Base-by-base conservation (phyloP, 2,797 vertebrate species). In the Fistularia commersonii region DNA sequence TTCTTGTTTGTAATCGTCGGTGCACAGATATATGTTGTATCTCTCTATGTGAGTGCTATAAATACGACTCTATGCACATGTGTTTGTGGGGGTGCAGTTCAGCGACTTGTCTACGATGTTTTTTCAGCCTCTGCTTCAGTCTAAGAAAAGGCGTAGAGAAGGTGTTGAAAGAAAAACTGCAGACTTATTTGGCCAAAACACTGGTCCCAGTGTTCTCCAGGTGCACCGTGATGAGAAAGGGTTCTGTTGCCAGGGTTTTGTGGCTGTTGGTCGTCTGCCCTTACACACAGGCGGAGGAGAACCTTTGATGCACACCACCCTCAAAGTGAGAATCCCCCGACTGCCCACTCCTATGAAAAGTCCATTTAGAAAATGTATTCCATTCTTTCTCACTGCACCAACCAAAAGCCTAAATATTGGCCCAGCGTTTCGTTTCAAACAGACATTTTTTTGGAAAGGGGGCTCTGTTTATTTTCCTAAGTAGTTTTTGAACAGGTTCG, bases 191-290 rank as follows among this genome's bases (percentile, higher is more conserved):
- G 71, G 80, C 74, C 73, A 62, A 85, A 89, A 88, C 84, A 77
- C 80, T 74, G 76, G 69, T 57, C 57, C 81, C 90, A 89, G 90
- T 90, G 88, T 87, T 79, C 90, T 92, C 88, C 90, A 94, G 92
- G 92, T 94, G 90, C 69, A 76, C 79, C 72, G 60, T 83, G 77
- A 76, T 63, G 78, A 52, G 84, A 69, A 61, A 72, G 61, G n/a
- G 72, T 61, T 72, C 51, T 48, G 76, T 66, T 85, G 89, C 88
- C 84, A 70, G 66, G 76, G 55, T 64, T 77, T 74, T 87, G 82
- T 58, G 79, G 79, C 69, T 82, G 64, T 88, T 90, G 89, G 88
- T 82, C 47, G 78, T 76, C 72, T 83, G 89, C 90, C 91, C 88
- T 86, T 61, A 86, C 84, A 92, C 91, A 90, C 86, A 91, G 41